These are phyloP conservation scores for Epinotia ramella DNA, from an alignment of 2,888 invertebrate species.

Conservation along the genomic window DNA sequence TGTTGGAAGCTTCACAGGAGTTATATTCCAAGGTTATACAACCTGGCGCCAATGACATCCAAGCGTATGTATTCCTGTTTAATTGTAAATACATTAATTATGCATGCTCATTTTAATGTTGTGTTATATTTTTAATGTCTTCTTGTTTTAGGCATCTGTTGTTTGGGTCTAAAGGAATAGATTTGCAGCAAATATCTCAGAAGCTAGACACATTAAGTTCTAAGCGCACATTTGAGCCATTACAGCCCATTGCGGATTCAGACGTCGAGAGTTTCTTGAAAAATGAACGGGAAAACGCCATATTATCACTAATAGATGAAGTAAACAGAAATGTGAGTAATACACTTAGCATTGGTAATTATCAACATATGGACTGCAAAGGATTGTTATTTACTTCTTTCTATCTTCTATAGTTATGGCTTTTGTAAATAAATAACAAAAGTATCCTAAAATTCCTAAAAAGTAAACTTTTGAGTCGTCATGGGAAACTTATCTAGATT, in stretches of 20 bases:
- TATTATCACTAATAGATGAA: constrained; percentile 95
- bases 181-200: constrained; percentile 96
- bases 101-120: neutral
- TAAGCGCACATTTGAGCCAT: constrained; percentile 93
- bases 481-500: neutral
- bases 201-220: constrained; percentile 95
- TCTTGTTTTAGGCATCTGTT: constrained; percentile 90
- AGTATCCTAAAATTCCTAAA: no score
- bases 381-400: neutral
- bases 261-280: constrained; percentile 95
- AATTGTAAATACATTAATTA: neutral
- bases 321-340: constrained; percentile 91
- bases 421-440: no score
- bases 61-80: constrained; percentile 89
- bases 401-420: neutral
- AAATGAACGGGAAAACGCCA: constrained; percentile 97
- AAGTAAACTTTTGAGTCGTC: no score
- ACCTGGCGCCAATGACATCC: constrained; percentile 94
- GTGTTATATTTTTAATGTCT: neutral
- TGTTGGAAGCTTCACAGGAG: constrained; percentile 95
- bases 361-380: neutral
- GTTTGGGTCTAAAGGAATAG: constrained; percentile 96
- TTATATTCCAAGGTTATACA: constrained; percentile 94
- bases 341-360: neutral
- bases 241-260: constrained; percentile 95